A percentile compares a stretch with the other conserved stretches of the same genome.
phyloP scores from a whole-genome alignment of 1,140 invertebrate genomes.

The Drosophila pachea region DNA sequence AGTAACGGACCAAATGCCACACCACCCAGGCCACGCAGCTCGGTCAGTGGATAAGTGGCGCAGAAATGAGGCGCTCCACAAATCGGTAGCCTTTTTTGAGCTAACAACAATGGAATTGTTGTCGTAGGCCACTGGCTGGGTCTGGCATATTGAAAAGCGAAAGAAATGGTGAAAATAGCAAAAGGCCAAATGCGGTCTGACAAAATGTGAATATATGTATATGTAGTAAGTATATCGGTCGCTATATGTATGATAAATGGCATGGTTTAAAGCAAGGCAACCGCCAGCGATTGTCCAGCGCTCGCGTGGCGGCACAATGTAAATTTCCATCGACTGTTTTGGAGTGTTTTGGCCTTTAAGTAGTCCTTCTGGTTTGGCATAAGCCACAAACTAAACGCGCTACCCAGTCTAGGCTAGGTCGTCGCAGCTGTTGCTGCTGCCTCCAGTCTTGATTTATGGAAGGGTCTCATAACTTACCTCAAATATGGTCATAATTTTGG shows the following conservation, averaged over 20 bases:
- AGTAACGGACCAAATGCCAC: conserved; percentile 47
- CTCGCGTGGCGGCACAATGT: conserved; percentile 53
- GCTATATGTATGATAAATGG: conserved; percentile 75
- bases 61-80: conserved; percentile 15
- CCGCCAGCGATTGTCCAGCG: conserved; percentile 68
- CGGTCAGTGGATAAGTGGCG: conserved; percentile 40
- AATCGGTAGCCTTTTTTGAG: conserved; percentile 67
- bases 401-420: conserved; percentile 59
- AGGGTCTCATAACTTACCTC: conserved; percentile 72
- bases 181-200: conserved; percentile 68
- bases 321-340: conserved; percentile 68
- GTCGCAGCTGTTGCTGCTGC: conserved; percentile 25
- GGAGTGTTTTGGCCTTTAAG: conserved; percentile 44
- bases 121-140: conserved; percentile 18
- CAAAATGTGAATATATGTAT: conserved; percentile 51
- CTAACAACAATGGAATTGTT: conserved; percentile 51
- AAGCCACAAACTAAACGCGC: conserved; percentile 19
- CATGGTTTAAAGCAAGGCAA: conserved; percentile 69
- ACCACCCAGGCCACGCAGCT: conserved; percentile 14
- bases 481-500: conserved; percentile 73
- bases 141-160: conserved; percentile 61
- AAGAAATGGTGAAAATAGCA: conserved; percentile 74
- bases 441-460: conserved; percentile 61
- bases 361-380: conserved; percentile 22
- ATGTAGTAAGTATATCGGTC: conserved; percentile 17